Evolutionary conservation across 37 sponge, comb jelly and placozoan species (phyloP).

Genomic region (Ianthella basta): DNA sequence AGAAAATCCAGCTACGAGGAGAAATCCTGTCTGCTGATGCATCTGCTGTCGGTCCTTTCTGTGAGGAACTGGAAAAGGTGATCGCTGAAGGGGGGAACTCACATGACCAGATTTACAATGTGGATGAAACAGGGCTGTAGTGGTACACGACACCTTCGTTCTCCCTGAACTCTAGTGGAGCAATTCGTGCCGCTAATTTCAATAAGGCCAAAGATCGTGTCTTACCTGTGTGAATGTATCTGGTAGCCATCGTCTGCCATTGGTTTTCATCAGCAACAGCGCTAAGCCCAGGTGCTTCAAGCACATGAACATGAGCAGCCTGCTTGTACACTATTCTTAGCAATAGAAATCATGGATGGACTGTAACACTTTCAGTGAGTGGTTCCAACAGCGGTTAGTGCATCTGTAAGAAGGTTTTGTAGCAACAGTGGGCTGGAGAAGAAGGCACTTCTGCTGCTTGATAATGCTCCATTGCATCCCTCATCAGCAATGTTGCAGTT

Average conservation of each 20-base stretch:
- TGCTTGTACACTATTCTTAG: slow-evolving; percentile 43
- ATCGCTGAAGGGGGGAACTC: slow-evolving; percentile 39
- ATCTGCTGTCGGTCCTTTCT: slow-evolving; percentile 46
- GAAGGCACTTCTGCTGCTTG: no score
- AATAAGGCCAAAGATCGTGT: slow-evolving; percentile 52
- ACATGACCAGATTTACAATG: slow-evolving; percentile 57
- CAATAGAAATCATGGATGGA: slow-evolving; percentile 44
- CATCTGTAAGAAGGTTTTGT: slow-evolving; percentile 23
- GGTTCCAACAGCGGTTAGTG: slow-evolving; percentile 49
- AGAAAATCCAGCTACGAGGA: slow-evolving; percentile 26
- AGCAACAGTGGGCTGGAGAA: no score
- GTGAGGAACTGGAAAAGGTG: slow-evolving; percentile 39
- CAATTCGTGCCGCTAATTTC: slow-evolving; percentile 22
- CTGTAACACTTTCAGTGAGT: slow-evolving; percentile 2
- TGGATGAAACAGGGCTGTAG: slow-evolving; percentile 53
- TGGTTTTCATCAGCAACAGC: slow-evolving; percentile 45
- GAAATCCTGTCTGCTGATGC: slow-evolving; percentile 45
- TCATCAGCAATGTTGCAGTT: slow-evolving; percentile 4
- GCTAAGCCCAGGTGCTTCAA: slow-evolving; percentile 51
- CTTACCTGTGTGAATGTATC: slow-evolving; percentile 41
- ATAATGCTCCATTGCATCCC: no score
- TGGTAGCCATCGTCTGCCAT: slow-evolving; percentile 32
- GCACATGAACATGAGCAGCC: slow-evolving; percentile 48
- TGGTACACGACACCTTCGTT: slow-evolving; percentile 40
- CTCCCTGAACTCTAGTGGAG: slow-evolving; percentile 43